Evolutionary conservation across 2,113 vertebrate species (phyloP).

Genomic region (Colius striatus): DNA sequence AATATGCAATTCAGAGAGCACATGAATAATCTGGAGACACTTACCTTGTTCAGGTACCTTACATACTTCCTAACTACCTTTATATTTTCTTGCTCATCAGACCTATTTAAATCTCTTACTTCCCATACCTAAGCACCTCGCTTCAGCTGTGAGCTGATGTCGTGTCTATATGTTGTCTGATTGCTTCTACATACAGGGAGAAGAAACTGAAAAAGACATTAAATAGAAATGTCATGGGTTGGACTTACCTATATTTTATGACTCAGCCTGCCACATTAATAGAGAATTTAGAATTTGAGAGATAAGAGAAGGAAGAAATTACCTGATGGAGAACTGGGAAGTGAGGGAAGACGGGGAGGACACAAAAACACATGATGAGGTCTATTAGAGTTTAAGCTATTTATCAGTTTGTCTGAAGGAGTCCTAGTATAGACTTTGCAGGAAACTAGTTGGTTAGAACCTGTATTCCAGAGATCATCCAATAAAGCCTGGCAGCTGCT

Average conservation of each 20-base stretch:
- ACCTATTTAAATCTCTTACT: background rate
- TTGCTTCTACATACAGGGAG: background rate
- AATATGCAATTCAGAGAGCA: background rate
- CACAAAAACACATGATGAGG: constrained; percentile 66
- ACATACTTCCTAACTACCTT: background rate
- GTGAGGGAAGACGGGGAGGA: constrained; percentile 77
- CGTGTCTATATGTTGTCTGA: background rate
- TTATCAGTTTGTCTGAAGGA: constrained; percentile 76
- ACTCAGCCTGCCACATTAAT: background rate
- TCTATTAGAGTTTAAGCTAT: constrained; percentile 68
- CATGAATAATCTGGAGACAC: background rate
- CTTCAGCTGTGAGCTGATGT: background rate
- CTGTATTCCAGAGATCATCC: constrained; percentile 73
- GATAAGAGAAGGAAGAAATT: constrained; percentile 28
- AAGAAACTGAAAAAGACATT: background rate
- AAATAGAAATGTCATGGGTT: background rate
- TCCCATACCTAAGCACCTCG: background rate
- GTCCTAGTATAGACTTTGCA: constrained; percentile 75
- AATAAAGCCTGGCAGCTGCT: constrained; percentile 63
- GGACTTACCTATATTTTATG: background rate
- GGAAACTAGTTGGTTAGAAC: constrained; percentile 69
- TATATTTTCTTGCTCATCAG: background rate
- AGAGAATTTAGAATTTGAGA: background rate
- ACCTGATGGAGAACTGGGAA: constrained; percentile 81
- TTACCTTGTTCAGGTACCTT: background rate